Percentiles rank a stretch among this genome's conserved stretches.
Evolutionary conservation across 2,797 vertebrate genomes (phyloP).

Genomic region (Caiman crocodilus): DNA sequence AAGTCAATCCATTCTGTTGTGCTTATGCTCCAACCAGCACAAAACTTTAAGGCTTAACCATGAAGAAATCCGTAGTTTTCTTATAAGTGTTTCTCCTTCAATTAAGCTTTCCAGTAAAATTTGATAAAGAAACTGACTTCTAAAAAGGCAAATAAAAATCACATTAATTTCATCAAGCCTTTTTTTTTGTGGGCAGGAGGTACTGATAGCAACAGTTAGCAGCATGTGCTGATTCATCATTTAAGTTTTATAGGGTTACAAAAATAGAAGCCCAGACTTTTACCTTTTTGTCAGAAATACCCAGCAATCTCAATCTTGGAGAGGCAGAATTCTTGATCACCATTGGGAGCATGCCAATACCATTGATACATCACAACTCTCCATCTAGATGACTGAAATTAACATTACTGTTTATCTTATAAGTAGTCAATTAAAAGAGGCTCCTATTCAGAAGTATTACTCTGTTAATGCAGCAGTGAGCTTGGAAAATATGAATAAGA

Average conservation of each 20-base stretch:
- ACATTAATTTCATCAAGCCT: background rate
- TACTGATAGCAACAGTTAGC: background rate
- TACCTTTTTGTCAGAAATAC: background rate
- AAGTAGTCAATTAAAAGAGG: background rate
- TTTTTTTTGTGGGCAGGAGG: background rate
- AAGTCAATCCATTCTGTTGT: slow-evolving; percentile 19
- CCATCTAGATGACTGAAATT: background rate
- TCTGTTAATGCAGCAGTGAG: background rate
- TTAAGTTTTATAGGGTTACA: background rate
- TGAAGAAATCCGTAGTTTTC: background rate
- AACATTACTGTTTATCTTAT: background rate
- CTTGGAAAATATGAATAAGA: background rate
- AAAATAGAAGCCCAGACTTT: background rate
- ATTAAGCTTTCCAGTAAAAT: background rate
- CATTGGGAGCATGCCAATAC: background rate
- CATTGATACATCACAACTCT: background rate
- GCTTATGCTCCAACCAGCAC: background rate
- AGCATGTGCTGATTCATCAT: background rate
- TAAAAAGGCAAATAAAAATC: background rate
- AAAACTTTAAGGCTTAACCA: background rate
- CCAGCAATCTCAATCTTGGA: background rate
- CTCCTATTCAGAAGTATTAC: background rate
- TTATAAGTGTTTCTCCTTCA: background rate
- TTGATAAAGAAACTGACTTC: background rate
- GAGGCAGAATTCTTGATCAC: background rate